Evolutionary conservation across 2,888 invertebrate species (phyloP).

Genomic region (Stenurella melanura): DNA sequence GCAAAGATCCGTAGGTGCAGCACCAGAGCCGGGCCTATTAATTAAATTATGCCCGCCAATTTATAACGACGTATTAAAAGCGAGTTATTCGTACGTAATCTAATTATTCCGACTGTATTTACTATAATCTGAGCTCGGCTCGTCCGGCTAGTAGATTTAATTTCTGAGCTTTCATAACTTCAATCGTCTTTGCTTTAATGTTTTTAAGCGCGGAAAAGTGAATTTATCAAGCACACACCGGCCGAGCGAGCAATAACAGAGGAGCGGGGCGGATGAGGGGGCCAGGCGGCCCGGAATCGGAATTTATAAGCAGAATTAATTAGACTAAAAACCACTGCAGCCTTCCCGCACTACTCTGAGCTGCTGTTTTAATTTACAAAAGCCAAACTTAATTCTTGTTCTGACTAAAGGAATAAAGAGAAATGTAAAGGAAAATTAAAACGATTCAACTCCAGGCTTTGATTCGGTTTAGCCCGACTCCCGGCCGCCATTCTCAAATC

Average conservation of each 20-base stretch:
- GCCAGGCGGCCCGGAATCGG: slow-evolving; percentile 69
- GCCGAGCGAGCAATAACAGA: slow-evolving; percentile 72
- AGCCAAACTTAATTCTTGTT: slow-evolving; percentile 76
- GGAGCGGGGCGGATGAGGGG: slow-evolving; percentile 34
- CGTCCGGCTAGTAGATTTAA: slow-evolving; percentile 66
- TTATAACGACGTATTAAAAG: slow-evolving; percentile 72
- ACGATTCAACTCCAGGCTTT: slow-evolving; percentile 74
- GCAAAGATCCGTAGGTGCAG: slow-evolving; percentile 26
- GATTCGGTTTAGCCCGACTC: slow-evolving; percentile 72
- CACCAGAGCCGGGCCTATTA: slow-evolving; percentile 51
- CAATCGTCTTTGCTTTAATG: slow-evolving; percentile 73
- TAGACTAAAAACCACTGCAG: slow-evolving; percentile 76
- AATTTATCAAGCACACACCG: slow-evolving; percentile 74
- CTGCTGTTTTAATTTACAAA: slow-evolving; percentile 76
- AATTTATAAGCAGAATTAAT: slow-evolving; percentile 76
- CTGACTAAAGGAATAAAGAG: slow-evolving; percentile 75
- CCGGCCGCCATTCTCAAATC: slow-evolving; percentile 64
- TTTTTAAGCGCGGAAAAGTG: slow-evolving; percentile 73
- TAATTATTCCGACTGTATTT: slow-evolving; percentile 73
- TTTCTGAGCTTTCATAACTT: slow-evolving; percentile 74
- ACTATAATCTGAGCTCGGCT: slow-evolving; percentile 66
- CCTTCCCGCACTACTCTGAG: slow-evolving; percentile 69
- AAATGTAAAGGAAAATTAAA: slow-evolving; percentile 76
- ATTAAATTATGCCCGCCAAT: slow-evolving; percentile 66
- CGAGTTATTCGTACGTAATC: slow-evolving; percentile 73